Evolutionary conservation across 2,797 vertebrate genomes (phyloP).

Genomic region (Channallabes apus): DNA sequence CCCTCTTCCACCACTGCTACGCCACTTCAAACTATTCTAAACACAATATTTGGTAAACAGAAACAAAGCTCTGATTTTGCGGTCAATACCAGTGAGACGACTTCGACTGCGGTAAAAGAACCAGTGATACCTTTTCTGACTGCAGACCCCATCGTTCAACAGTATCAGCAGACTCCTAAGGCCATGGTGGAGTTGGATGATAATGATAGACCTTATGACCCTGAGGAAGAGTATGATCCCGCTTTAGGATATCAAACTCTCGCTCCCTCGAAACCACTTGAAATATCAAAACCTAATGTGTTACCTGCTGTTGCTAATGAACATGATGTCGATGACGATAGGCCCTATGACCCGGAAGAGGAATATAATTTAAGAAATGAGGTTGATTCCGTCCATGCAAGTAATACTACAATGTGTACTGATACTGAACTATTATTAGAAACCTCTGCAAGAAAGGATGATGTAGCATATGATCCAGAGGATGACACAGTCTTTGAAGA

Average conservation of each 20-base stretch:
- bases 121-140: constrained; percentile 63
- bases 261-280: constrained; percentile 39
- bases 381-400: constrained; percentile 61
- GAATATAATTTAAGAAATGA: constrained; percentile 85
- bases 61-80: constrained; percentile 68
- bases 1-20: constrained; percentile 67
- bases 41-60: constrained; percentile 85
- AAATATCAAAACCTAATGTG: background rate
- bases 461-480: constrained; percentile 94
- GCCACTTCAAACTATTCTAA: constrained; percentile 87
- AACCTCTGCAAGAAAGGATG: constrained; percentile 73
- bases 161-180: constrained; percentile 87
- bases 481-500: constrained; percentile 93
- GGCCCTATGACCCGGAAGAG: constrained; percentile 94
- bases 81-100: constrained; percentile 58
- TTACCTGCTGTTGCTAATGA: constrained; percentile 57
- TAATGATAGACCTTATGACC: constrained; percentile 81
- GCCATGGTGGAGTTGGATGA: constrained; percentile 76
- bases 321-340: constrained; percentile 83
- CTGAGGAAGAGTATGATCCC: constrained; percentile 82
- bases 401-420: constrained; percentile 56
- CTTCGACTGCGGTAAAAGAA: constrained; percentile 54
- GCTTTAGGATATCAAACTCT: constrained; percentile 65
- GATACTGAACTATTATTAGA: constrained; percentile 59
- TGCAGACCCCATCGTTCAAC: constrained; percentile 90